A percentile compares a stretch with the other conserved stretches of the same genome.
These are phyloP conservation scores for Anisognathus igniventris DNA, from an alignment of 2,797 vertebrate genomes.

Conservation along the genomic window DNA sequence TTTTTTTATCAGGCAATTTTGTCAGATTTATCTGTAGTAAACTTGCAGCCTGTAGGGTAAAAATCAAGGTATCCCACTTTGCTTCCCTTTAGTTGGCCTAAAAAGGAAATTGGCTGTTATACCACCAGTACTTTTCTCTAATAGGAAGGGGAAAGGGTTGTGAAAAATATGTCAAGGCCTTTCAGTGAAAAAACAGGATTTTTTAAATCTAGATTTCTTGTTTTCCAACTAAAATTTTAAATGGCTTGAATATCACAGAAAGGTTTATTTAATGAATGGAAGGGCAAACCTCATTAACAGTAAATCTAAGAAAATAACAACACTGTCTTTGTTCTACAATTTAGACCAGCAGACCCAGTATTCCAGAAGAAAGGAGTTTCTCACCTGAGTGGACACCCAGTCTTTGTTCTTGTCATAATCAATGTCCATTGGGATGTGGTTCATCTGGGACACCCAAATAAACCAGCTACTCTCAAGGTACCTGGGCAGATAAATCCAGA, in stretches of 20 bases:
- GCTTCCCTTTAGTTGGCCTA: background rate
- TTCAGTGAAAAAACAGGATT: background rate
- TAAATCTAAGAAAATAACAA: background rate
- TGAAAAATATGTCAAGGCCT: background rate
- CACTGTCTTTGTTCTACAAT: rapidly evolving
- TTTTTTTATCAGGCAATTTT: background rate
- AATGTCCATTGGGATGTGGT: constrained; percentile 65
- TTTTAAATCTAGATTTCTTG: background rate
- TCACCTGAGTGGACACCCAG: constrained; percentile 78
- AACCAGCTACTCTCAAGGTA: constrained; percentile 60
- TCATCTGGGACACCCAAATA: constrained; percentile 73
- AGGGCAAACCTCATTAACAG: background rate
- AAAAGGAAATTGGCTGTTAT: background rate
- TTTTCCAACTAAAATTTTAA: background rate
- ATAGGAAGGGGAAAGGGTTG: background rate
- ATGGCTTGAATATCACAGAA: background rate
- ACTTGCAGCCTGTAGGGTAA: background rate
- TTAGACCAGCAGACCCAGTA: background rate
- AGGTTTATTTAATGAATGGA: background rate
- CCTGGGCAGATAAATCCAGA: constrained; percentile 24
- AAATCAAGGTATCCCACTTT: background rate
- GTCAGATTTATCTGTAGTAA: background rate
- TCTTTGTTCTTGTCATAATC: constrained; percentile 72
- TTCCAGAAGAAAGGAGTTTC: background rate
- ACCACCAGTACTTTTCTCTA: background rate